A percentile compares a stretch with the other conserved stretches of the same genome.
Conservation (phyloP, 1,140 invertebrate species). For the Papilio xuthus region DNA sequence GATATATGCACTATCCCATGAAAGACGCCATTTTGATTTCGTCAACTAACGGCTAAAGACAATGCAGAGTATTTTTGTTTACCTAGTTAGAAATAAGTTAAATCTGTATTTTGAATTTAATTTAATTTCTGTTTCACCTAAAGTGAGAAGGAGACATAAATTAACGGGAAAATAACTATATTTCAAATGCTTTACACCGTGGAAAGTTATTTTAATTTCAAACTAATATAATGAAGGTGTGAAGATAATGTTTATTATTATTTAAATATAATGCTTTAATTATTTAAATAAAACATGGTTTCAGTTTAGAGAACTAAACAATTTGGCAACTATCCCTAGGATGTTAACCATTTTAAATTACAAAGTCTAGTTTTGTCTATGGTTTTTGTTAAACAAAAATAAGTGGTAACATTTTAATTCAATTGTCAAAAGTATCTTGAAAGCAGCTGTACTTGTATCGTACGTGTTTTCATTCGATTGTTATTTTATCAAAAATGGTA, state of each 20-base stretch:
- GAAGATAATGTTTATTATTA: too few species aligned
- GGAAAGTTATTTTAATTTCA: not conserved
- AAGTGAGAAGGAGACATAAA: not conserved
- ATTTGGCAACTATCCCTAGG: too few species aligned
- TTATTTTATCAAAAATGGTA: slow-evolving; percentile 60
- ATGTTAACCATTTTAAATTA: not conserved
- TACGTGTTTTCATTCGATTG: slow-evolving; percentile 74
- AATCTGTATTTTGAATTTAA: not conserved
- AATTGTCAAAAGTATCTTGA: slow-evolving; percentile 67
- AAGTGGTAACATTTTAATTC: slow-evolving; percentile 57
- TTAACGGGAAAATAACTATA: not conserved
- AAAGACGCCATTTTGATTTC: slow-evolving; percentile 81
- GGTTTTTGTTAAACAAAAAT: not conserved
- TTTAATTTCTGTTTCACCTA: not conserved
- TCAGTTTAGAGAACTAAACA: too few species aligned
- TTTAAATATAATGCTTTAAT: too few species aligned
- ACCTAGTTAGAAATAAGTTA: slow-evolving; percentile 23
- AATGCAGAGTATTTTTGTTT: slow-evolving; percentile 49
- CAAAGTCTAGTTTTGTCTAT: not conserved
- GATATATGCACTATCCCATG: slow-evolving; percentile 74
- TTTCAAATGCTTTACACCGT: not conserved
- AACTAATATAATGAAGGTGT: too few species aligned
- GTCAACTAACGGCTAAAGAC: slow-evolving; percentile 76
- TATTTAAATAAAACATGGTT: too few species aligned
- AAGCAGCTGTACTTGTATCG: slow-evolving; percentile 69